A percentile compares a stretch with the other conserved stretches of the same genome.
Evolutionary conservation across 2,113 vertebrate species (phyloP).

Genomic region (Sorex araneus): DNA sequence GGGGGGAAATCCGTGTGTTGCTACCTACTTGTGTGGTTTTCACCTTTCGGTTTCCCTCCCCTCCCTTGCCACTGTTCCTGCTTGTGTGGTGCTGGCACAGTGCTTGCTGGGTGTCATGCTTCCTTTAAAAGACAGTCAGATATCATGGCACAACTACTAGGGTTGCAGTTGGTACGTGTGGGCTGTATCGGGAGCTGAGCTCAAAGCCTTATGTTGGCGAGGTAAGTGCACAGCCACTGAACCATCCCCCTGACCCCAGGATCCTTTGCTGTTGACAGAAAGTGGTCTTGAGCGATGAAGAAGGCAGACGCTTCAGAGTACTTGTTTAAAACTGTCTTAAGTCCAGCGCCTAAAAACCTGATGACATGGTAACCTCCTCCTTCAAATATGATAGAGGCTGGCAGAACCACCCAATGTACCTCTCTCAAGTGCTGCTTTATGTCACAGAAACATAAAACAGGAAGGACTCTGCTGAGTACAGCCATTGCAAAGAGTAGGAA

Average conservation of each 20-base stretch:
- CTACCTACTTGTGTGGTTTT: neutral
- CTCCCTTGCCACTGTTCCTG: too few relatives aligned
- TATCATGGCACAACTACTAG: too few relatives aligned
- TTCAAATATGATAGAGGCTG: conserved; percentile 6
- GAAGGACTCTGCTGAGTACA: conserved; percentile 17
- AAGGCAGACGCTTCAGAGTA: conserved; percentile 18
- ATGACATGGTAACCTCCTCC: conserved; percentile 21
- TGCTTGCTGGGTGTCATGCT: too few relatives aligned
- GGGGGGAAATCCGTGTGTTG: neutral
- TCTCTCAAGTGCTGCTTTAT: conserved; percentile 20
- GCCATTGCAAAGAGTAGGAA: neutral
- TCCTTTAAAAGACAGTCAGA: too few relatives aligned
- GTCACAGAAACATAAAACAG: neutral
- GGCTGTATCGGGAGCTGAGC: too few relatives aligned
- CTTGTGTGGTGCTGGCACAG: too few relatives aligned
- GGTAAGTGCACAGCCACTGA: too few relatives aligned
- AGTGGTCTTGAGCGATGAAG: conserved; percentile 27
- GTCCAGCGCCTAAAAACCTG: neutral
- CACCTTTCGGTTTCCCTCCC: neutral
- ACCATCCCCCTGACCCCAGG: too few relatives aligned
- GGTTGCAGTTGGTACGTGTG: too few relatives aligned
- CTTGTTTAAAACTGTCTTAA: conserved; percentile 46
- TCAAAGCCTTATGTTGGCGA: too few relatives aligned
- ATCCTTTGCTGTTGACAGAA: conserved; percentile 37
- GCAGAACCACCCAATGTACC: neutral